Conservation (phyloP, 37 sponge, comb jelly and placozoan species). For the Diacarnus erythraeanus region DNA sequence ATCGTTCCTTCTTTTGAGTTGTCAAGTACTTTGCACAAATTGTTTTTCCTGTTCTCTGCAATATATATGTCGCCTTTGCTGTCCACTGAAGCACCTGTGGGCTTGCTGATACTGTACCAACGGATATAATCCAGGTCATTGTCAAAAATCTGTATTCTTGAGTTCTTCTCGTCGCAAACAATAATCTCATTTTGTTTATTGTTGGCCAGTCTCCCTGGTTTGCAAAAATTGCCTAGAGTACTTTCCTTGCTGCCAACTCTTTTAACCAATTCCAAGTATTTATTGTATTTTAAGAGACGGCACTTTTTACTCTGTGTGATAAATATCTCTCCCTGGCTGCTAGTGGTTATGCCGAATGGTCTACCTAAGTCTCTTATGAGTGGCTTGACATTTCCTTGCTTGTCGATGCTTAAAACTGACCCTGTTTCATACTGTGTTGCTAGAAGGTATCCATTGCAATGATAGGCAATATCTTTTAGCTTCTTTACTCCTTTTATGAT, state of each 20-base stretch:
- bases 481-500: slow-evolving; percentile 2
- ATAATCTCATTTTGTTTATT: neutral
- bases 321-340: neutral
- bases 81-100: neutral
- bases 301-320: neutral
- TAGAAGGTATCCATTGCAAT: neutral
- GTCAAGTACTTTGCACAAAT: neutral
- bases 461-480: neutral
- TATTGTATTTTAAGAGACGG: neutral
- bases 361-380: neutral
- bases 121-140: neutral
- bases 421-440: slow-evolving; percentile 8
- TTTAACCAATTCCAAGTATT: neutral
- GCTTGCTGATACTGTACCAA: neutral
- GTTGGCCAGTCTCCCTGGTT: neutral
- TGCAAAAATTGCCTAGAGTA: neutral
- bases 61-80: neutral
- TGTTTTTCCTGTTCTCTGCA: neutral
- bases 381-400: neutral
- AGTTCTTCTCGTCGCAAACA: slow-evolving; percentile 7
- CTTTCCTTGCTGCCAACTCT: neutral
- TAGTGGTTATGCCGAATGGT: neutral
- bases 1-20: neutral
- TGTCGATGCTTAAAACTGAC: neutral
- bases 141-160: slow-evolving; percentile 2